Base-by-base conservation (phyloP, 2,888 invertebrate genomes). In the Chrysomela aeneicollis region DNA sequence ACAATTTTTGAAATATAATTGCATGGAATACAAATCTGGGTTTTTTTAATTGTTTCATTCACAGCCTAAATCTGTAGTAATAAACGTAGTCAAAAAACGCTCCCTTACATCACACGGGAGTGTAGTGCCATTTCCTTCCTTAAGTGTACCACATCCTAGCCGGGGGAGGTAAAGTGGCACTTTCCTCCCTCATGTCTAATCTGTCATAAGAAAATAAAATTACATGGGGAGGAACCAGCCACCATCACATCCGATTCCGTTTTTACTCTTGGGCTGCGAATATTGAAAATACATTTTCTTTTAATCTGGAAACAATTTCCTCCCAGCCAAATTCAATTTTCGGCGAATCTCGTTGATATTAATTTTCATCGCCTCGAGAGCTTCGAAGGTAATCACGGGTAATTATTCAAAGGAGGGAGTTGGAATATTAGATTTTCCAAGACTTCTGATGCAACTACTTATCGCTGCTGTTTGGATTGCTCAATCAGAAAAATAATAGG, bases 361-460 rank as follows among this genome's bases (percentile, higher is more conserved):
- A 42, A 42, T 42, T 42, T 15, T 15, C 42, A 42, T 42, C n/a
- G 42, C 42, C 42, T 26, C 42, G 15, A 42, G 15, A 3, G 3
- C 42, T 15, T 42, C 42, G 42, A 1, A 42, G 42, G 42, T 42
- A 42, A 42, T 42, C 42, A 42, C n/a, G 10, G 3, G 15, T 42
- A 42, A 42, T 42, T 42, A 42, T n/a, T 42, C 42, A 42, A 59
- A 61, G 59, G 46, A 64, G 67, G 64, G 59, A 62, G 46, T 46
- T 55, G 50, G 49, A 61, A 64, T 64, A 64, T 64, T 60, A 50
- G 51, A 54, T 64, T 55, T 64, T 42, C 63, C 60, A 60, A 19
- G 22, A 57, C n/a, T 54, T 12, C 37, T 37, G 42, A 8, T 2
- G 8, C n/a, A 12, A 15, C 42, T 42, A 15, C 42, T 42, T 42